Evolutionary conservation across 2,888 invertebrate genomes (phyloP), one percentile per base, ranked within the genome.

Genomic region (Cremastinae sp.): DNA sequence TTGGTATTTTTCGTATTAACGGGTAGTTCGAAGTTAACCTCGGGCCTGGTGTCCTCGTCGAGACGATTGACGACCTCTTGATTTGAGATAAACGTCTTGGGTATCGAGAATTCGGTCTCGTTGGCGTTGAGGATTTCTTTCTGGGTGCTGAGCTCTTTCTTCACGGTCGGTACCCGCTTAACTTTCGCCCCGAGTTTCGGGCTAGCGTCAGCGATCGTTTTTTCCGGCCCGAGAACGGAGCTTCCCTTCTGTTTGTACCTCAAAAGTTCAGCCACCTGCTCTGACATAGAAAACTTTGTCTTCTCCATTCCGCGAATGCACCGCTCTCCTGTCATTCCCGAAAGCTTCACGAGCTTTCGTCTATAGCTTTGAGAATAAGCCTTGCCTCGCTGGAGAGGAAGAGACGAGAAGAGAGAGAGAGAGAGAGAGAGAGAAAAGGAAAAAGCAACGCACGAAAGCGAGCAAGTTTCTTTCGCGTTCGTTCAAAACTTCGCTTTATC

Each of bases 101-200:
- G 59, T 9, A 71, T 1, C 18, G 56, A 43, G 18, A 62, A 43
- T 3, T 55, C 47, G 10, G 74, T 74, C 37, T 62, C 58, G 47
- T 77, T 79, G 39, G 16, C 8, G n/a, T 51, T 69, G 12, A 84
- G 78, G 45, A 88, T 87, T 73, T 88, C 88, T 71, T 84, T 86
- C 66, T 89, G 88, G 45, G 87, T 84, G 51, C 86, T 86, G 69
- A 89, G 81, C 69, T 89, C 88, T 70, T 89, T 88, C 79, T 89
- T 89, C 49, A 89, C 88, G 0, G 86, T 85, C 5, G 86, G 86
- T 56, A 85, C 83, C 1, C 86, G 84, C 68, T 86, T 86, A 55
- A 68, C 77, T 59, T 80, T 81, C 51, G 49, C 49, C 4, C 56
- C 69, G 18, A 71, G 55, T 49, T 70, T 45, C 39, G 41, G 39